Evolutionary conservation across 2,113 vertebrate species (phyloP), one percentile per base, ranked within the genome.

Genomic region (Austrofundulus limnaeus): DNA sequence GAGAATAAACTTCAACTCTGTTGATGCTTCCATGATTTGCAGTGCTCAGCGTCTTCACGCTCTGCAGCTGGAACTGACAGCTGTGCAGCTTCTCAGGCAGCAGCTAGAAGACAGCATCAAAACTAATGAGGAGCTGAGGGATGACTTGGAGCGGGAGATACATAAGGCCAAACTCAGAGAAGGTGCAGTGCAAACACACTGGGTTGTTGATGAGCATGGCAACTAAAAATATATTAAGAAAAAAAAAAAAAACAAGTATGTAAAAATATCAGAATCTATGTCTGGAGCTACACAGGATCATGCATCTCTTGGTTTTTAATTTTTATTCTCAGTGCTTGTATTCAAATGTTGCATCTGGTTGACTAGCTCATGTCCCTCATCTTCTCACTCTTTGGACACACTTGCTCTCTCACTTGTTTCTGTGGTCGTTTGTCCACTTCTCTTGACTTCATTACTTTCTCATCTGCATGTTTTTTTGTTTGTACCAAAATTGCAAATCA

Each of bases 101-200:
- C 94, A 95, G 56, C 91, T 98, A 2, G 95, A 98, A 68, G 92
- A 91, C 0, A 91, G 92, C 4, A 86, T 98, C 75, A 89, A 88
- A 24, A 87, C 87, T 13, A 96, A 94, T 54, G 90, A 86, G 79
- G 92, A 94, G 57, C 90, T 98, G 3, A 90, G 90, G 59, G 94
- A 92, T 70, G 80, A 90, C 20, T 81, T 98, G 86, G 93, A 95
- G 80, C 92, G 90, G 51, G 94, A 96, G 84, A 90, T 95, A 55
- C 88, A 92, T 14, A 88, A 89, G 61, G 84, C 91, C 46, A 93
- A 90, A 85, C 87, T 82, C 47, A 85, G 78, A 80, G 94, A 93
- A 95, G 96, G 96, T 97, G 87, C 82, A 70, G 69, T 84, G 64
- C 60, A 60, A 72, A 80, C 58, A 78, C 78, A 60, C 23, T 75